These are phyloP conservation scores for Cyprinus carpio DNA, from an alignment of 2,113 vertebrate genomes.

Conservation along the genomic window DNA sequence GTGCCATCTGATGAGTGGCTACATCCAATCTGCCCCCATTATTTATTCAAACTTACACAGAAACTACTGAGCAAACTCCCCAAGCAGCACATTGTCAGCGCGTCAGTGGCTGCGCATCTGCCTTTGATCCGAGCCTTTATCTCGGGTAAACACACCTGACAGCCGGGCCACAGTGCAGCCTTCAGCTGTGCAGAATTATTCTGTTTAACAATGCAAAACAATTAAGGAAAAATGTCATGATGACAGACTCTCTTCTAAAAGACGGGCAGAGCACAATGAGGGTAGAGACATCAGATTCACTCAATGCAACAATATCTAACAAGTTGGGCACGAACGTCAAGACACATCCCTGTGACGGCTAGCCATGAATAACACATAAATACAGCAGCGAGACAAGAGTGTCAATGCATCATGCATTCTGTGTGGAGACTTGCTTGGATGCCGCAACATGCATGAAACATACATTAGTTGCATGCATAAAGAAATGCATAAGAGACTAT, in stretches of 20 bases:
- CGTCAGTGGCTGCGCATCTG: slow-evolving; percentile 11
- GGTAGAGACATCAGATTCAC: background rate
- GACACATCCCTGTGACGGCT: background rate
- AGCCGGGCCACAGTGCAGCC: background rate
- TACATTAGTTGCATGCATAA: background rate
- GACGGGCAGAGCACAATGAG: background rate
- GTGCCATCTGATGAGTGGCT: background rate
- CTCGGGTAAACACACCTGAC: slow-evolving; percentile 42
- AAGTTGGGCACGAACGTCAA: background rate
- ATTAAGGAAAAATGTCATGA: slow-evolving; percentile 21
- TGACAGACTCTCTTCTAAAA: slow-evolving; percentile 3
- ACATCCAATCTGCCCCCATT: background rate
- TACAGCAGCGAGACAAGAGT: background rate
- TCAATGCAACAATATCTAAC: background rate
- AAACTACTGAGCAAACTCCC: slow-evolving; percentile 14
- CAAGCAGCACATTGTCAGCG: slow-evolving; percentile 15
- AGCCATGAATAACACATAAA: slow-evolving; percentile 7
- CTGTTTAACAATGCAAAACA: slow-evolving; percentile 44
- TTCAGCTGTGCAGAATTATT: background rate
- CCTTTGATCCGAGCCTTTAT: slow-evolving; percentile 36
- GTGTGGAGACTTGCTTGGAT: background rate
- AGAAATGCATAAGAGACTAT: background rate
- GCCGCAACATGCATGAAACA: background rate
- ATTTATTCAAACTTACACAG: slow-evolving; percentile 19
- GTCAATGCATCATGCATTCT: background rate